Conservation (phyloP, 1,140 invertebrate genomes). For the Belonocnema kinseyi region DNA sequence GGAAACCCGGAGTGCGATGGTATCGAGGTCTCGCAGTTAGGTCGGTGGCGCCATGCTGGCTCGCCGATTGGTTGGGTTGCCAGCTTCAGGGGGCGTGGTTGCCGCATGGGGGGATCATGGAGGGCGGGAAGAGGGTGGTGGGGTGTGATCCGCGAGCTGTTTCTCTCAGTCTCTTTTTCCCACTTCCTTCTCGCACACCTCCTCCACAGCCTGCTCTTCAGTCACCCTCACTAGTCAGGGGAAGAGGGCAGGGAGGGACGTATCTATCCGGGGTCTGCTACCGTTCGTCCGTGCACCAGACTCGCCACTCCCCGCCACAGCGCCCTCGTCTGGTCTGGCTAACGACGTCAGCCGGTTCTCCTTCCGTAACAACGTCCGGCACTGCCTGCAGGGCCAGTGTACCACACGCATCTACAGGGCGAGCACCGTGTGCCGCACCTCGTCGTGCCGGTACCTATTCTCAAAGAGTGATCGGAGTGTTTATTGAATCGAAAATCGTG, state of each 20-base stretch:
- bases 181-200: not conserved
- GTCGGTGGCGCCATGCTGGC: conserved; percentile 69
- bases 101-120: conserved; percentile 45
- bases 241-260: conserved; percentile 16
- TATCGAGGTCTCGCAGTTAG: conserved; percentile 62
- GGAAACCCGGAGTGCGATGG: conserved; percentile 62
- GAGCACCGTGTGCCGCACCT: conserved; percentile 57
- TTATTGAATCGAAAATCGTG: not conserved
- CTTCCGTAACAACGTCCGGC: conserved; percentile 58
- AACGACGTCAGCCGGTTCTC: conserved; percentile 59
- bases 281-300: conserved; percentile 46
- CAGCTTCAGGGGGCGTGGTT: conserved; percentile 53
- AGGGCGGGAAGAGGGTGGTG: conserved; percentile 48
- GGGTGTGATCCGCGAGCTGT: conserved; percentile 13
- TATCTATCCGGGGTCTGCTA: conserved; percentile 33
- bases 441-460: conserved; percentile 6
- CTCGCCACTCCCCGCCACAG: conserved; percentile 37
- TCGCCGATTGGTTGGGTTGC: conserved; percentile 60
- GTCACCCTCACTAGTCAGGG: conserved; percentile 4
- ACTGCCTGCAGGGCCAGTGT: conserved; percentile 60
- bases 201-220: conserved; percentile 33
- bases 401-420: conserved; percentile 68
- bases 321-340: conserved; percentile 42
- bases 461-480: not conserved
- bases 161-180: conserved; percentile 9